Percentiles rank a stretch among this genome's conserved stretches.
Conservation (phyloP, 2,888 invertebrate genomes). For the Drosophila birchii region DNA sequence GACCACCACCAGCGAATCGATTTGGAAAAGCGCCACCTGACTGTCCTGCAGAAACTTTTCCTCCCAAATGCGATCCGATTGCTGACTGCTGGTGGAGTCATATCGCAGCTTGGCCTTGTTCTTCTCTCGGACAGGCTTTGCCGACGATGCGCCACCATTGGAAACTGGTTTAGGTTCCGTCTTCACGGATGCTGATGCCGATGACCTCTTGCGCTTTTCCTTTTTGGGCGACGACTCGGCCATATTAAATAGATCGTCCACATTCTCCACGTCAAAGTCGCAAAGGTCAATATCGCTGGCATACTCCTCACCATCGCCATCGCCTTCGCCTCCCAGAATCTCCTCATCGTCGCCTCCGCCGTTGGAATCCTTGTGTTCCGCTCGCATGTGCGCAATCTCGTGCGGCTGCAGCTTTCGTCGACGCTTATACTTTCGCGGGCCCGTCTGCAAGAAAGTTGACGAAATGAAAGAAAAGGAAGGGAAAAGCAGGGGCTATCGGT, state of each 20-base stretch:
- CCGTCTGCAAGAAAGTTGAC: constrained; percentile 85
- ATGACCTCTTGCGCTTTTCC: constrained; percentile 57
- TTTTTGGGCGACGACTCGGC: constrained; percentile 54
- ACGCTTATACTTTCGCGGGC: constrained; percentile 92
- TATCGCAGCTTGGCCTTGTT: constrained; percentile 56
- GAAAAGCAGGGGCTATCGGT: too few species aligned
- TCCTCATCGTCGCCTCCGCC: constrained; percentile 25
- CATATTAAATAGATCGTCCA: constrained; percentile 83
- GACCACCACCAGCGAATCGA: constrained; percentile 84
- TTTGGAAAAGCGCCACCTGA: constrained; percentile 83
- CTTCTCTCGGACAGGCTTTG: constrained; percentile 10
- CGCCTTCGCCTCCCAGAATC: background rate
- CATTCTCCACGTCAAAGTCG: constrained; percentile 84
- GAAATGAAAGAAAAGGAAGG: too few species aligned
- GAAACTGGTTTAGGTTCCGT: constrained; percentile 26
- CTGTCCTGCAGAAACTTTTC: constrained; percentile 75
- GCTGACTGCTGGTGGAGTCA: constrained; percentile 66
- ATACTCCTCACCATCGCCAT: constrained; percentile 62
- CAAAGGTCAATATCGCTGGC: constrained; percentile 83
- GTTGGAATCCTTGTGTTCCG: constrained; percentile 73
- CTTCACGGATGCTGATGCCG: constrained; percentile 2
- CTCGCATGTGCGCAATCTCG: constrained; percentile 85
- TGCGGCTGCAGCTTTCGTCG: constrained; percentile 90
- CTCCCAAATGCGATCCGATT: constrained; percentile 80
- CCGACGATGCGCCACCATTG: constrained; percentile 26